Evolutionary conservation across 2,797 vertebrate genomes (phyloP).

Genomic region (Ficedula albicollis): DNA sequence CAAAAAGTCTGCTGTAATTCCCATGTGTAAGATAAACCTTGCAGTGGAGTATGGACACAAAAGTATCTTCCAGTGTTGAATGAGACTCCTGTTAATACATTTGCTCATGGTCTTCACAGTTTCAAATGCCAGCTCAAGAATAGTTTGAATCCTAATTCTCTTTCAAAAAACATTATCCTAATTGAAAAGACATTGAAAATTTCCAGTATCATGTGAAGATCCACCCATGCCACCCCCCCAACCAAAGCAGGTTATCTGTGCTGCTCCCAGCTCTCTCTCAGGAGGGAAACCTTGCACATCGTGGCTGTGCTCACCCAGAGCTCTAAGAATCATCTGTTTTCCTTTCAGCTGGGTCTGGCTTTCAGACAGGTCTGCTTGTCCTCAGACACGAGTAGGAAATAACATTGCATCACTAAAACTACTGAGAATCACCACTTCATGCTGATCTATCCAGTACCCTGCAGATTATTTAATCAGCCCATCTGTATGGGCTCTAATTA

Average conservation of each 20-base stretch:
- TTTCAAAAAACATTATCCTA: not conserved
- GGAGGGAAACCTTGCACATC: not conserved
- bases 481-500: not conserved
- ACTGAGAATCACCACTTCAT: not conserved
- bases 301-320: not conserved
- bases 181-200: not conserved
- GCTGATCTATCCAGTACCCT: not conserved
- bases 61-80: not conserved
- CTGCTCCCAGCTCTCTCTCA: not conserved
- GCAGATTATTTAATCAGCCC: not conserved
- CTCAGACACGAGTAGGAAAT: fast-evolving
- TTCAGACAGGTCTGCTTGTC: not conserved
- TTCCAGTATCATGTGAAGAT: not conserved
- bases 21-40: fast-evolving
- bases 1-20: not conserved
- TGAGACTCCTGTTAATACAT: not conserved
- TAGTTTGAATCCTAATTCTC: not conserved
- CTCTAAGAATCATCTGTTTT: not conserved
- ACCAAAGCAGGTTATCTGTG: not conserved
- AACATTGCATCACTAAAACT: not conserved
- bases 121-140: not conserved
- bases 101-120: not conserved
- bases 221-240: fast-evolving
- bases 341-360: not conserved
- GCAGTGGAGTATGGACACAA: not conserved